Evolutionary conservation across 2,113 vertebrate genomes (phyloP).

Genomic region (Psilopsiagon aurifrons): DNA sequence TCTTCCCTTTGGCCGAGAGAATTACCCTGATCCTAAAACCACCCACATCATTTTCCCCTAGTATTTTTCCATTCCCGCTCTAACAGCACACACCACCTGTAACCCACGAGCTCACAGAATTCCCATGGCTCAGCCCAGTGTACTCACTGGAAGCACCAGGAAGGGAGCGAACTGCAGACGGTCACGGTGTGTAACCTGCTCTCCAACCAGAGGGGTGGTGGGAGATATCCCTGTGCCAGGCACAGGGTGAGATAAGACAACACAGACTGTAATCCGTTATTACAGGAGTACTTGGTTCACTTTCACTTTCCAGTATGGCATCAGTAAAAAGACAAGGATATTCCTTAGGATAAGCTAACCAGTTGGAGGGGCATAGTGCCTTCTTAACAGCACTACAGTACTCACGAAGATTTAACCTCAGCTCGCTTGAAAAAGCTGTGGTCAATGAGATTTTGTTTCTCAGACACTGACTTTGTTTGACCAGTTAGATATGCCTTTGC

Average conservation of each 20-base stretch:
- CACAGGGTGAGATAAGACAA: not conserved
- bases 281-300: not conserved
- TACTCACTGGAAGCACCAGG: not conserved
- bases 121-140: not conserved
- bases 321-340: not conserved
- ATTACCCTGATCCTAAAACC: not conserved
- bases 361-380: not conserved
- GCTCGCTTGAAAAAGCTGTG: not conserved
- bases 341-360: not conserved
- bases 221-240: not conserved
- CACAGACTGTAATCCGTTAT: not conserved
- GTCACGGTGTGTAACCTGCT: not conserved
- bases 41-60: not conserved
- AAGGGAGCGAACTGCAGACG: fast-evolving
- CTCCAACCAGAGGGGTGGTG: not conserved
- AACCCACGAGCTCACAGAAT: not conserved
- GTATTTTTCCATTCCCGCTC: not conserved
- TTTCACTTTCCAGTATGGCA: not conserved
- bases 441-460: slow-evolving; percentile 1
- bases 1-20: slow-evolving; percentile 14
- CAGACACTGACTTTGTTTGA: slow-evolving; percentile 5
- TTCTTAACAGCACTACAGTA: not conserved
- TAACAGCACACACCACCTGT: not conserved
- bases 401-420: not conserved
- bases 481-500: not conserved